A percentile compares a stretch with the other conserved stretches of the same genome.
Conservation (phyloP, 2,797 vertebrate species). For the Catamblyrhynchus diadema region DNA sequence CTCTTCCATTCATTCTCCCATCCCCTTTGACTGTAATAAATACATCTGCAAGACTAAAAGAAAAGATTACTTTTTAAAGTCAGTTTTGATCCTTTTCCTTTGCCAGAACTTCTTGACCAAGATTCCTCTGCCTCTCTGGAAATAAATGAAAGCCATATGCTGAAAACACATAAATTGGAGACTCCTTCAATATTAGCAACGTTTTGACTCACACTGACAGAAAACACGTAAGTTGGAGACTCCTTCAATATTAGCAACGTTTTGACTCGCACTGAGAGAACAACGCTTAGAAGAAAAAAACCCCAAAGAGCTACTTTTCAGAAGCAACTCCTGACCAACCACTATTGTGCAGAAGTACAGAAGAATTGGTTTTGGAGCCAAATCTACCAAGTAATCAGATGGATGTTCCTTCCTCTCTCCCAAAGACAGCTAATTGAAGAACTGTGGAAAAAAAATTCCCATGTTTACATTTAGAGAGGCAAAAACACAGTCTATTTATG, state of each 20-base stretch:
- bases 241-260: not conserved
- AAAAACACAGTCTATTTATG: not conserved
- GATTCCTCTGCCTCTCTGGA: not conserved
- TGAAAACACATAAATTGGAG: not conserved
- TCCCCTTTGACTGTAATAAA: not conserved
- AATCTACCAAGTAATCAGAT: not conserved
- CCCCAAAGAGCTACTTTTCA: not conserved
- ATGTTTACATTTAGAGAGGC: fast-evolving
- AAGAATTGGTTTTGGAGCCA: not conserved
- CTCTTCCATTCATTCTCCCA: not conserved
- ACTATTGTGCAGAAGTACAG: not conserved
- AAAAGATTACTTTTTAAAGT: not conserved
- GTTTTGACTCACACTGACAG: too few species aligned
- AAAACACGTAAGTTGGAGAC: not conserved
- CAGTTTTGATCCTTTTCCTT: not conserved
- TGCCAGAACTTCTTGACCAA: not conserved
- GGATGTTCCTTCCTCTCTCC: not conserved
- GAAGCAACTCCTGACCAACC: not conserved
- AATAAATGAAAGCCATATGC: not conserved
- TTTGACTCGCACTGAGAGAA: not conserved
- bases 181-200: not conserved
- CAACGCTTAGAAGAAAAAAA: not conserved
- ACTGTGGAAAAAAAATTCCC: not conserved
- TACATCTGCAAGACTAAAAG: not conserved
- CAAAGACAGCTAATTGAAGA: not conserved